Base-by-base conservation (phyloP, 2,797 vertebrate genomes). In the Tinamus major region DNA sequence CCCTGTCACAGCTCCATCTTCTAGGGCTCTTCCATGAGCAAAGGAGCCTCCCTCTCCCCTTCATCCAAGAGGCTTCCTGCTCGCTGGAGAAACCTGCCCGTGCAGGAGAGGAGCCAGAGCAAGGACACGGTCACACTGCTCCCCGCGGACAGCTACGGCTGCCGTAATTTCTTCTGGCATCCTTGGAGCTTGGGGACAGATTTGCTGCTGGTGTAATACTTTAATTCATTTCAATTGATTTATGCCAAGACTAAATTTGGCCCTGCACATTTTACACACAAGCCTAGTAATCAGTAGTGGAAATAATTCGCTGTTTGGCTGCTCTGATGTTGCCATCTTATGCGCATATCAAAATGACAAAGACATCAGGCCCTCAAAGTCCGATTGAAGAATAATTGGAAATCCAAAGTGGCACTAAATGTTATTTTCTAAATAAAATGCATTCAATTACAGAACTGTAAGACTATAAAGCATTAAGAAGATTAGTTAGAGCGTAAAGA, bases 301-400 rank as follows among this genome's bases (percentile, higher is more conserved):
- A 96, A 96, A 96, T 97, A 97, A 97, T 94, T 92, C 90, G 87
- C 89, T 93, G 79, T 21, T 91, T 89, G 85, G 92, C 94, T 95
- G 92, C 96, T 97, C 93, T 95, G 97, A 96, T 95, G 97, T 89
- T 95, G 82, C 89, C 92, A 64, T 94, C 95, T 91, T 97, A 85
- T 80, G 93, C 90, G 92, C 86, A 20, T 79, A 95, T 96, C 89
- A 17, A 96, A 97, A 96, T 42, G 94, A 97, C 97, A 97, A 95
- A 97, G 97, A 44, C 95, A 96, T 96, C 95, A 95, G 91, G 71
- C 74, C 83, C 94, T 96, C 64, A 39, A 95, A 87, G 65, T 96
- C 96, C 89, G 61, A 97, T 37, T 97, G 97, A 96, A 97, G 97
- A 95, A 96, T 97, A 98, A 98, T 92, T 98, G 96, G 96, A 98